phyloP scores from a whole-genome alignment of 2,888 invertebrate genomes.

The Tetropium fuscum region DNA sequence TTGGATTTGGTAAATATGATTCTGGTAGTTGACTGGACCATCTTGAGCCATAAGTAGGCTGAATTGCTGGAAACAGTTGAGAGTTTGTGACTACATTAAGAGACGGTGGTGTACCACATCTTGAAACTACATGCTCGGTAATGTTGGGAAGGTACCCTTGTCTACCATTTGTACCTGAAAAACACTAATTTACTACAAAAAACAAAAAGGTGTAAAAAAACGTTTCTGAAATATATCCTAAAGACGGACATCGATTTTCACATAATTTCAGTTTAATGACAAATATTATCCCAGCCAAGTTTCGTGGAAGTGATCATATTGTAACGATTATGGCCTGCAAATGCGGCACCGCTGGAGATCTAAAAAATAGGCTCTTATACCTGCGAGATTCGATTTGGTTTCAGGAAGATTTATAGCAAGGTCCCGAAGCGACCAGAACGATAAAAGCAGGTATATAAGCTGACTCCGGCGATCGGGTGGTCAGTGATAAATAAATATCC shows the following conservation, averaged over 20 bases:
- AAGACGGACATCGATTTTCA: neutral
- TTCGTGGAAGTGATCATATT: too few relatives aligned
- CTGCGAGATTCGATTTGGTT: too few relatives aligned
- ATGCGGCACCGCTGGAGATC: too few relatives aligned
- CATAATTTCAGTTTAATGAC: too few relatives aligned
- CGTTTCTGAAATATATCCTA: neutral
- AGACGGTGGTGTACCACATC: slow-evolving; percentile 71
- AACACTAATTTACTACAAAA: neutral
- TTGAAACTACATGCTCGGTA: slow-evolving; percentile 66
- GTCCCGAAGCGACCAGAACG: too few relatives aligned
- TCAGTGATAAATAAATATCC: too few relatives aligned
- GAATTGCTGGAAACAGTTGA: slow-evolving; percentile 76
- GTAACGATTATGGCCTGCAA: too few relatives aligned
- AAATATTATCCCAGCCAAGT: too few relatives aligned
- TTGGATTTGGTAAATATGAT: slow-evolving; percentile 70
- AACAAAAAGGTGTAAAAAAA: neutral
- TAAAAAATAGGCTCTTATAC: too few relatives aligned
- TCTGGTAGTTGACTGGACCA: slow-evolving; percentile 79
- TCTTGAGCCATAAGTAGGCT: slow-evolving; percentile 70
- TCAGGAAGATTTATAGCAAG: too few relatives aligned
- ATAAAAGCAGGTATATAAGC: too few relatives aligned
- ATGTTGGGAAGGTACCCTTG: slow-evolving; percentile 74
- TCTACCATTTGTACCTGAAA: slow-evolving; percentile 38
- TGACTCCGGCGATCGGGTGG: too few relatives aligned
- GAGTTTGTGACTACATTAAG: slow-evolving; percentile 75